A percentile compares a stretch with the other conserved stretches of the same genome.
phyloP scores from a whole-genome alignment of 2,888 invertebrate genomes.

The Salpingus planirostris region DNA sequence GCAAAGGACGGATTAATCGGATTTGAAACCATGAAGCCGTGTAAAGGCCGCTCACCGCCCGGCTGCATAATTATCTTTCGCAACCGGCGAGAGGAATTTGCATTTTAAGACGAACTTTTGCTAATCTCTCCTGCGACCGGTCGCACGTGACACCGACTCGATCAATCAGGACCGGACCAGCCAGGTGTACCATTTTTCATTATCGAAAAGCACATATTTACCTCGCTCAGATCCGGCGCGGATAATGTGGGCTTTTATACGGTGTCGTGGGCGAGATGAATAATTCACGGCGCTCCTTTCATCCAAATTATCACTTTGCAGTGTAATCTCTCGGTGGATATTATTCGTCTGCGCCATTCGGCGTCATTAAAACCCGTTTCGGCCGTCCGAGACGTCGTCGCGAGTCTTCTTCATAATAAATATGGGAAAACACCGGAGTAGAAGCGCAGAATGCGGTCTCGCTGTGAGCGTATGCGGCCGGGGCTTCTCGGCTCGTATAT shows the following conservation, averaged over 20 bases:
- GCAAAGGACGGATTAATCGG: conserved; percentile 39
- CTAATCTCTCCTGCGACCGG: conserved; percentile 30
- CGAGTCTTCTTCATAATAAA: conserved; percentile 13
- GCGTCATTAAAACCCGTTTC: conserved; percentile 34
- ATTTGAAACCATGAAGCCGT: conserved; percentile 41
- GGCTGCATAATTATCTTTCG: conserved; percentile 39
- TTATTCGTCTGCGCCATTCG: conserved; percentile 22
- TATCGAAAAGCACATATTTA: no score
- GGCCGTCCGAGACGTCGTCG: no score
- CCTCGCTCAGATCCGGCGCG: no score
- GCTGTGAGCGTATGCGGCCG: not conserved
- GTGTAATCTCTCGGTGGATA: conserved; percentile 32
- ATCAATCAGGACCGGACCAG: not conserved
- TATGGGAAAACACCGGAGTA: conserved; percentile 3
- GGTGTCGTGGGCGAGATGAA: conserved; percentile 26
- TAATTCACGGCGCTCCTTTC: conserved; percentile 29
- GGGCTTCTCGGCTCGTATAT: conserved; percentile 15
- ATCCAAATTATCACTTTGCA: conserved; percentile 36
- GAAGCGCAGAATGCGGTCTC: conserved; percentile 2
- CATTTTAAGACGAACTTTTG: conserved; percentile 37
- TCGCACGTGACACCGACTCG: conserved; percentile 22
- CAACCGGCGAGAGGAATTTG: conserved; percentile 34
- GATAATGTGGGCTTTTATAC: conserved; percentile 21
- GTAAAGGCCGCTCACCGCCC: conserved; percentile 36
- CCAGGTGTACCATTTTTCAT: no score